Evolutionary conservation across 2,113 vertebrate species (phyloP).

Genomic region (Odontophorus gujanensis): DNA sequence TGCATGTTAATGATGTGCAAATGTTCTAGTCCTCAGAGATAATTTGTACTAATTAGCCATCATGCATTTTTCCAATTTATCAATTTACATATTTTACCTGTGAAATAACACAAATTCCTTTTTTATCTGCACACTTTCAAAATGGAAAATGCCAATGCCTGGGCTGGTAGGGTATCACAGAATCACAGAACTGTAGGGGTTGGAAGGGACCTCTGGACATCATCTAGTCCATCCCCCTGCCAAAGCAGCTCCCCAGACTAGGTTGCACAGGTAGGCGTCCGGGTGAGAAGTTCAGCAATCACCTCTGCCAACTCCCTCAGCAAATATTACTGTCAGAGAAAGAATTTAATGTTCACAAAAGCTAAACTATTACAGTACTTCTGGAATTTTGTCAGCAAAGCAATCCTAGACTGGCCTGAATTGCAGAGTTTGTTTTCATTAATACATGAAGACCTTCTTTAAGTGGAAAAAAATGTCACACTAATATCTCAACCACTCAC

Average conservation of each 20-base stretch:
- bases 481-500: not conserved
- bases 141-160: not conserved
- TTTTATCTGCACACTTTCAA: not conserved
- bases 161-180: not conserved
- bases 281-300: too few relatives aligned
- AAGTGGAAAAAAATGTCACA: constrained; percentile 4
- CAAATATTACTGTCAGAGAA: not conserved
- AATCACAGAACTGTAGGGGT: too few relatives aligned
- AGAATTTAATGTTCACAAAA: not conserved
- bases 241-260: too few relatives aligned
- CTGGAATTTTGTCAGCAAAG: not conserved
- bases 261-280: too few relatives aligned
- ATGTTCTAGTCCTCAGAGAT: not conserved
- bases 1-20: constrained; percentile 22
- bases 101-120: constrained; percentile 9
- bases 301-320: too few relatives aligned
- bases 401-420: not conserved
- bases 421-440: not conserved
- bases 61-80: constrained; percentile 31
- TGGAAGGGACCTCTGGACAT: too few relatives aligned
- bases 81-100: constrained; percentile 30
- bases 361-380: not conserved
- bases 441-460: not conserved
- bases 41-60: constrained; percentile 41
- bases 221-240: too few relatives aligned